These are phyloP conservation scores for Morinoia aosen DNA, from an alignment of 2,888 invertebrate genomes.

Conservation along the genomic window DNA sequence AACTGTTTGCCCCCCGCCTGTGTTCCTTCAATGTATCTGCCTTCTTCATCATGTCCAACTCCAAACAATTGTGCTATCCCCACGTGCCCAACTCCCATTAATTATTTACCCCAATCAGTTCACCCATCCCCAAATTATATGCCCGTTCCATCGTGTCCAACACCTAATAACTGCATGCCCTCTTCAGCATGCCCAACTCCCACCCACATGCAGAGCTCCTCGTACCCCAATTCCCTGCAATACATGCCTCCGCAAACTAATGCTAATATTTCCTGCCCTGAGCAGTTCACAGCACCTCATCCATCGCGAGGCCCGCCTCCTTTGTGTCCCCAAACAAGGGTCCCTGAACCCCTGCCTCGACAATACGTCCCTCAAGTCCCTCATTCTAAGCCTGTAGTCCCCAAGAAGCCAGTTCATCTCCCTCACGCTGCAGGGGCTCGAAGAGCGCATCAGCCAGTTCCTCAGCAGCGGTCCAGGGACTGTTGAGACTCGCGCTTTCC, in stretches of 20 bases:
- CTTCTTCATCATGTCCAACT: slow-evolving; percentile 41
- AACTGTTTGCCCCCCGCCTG: not conserved
- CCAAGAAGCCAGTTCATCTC: not conserved
- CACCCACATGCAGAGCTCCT: not conserved
- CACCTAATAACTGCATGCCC: not conserved
- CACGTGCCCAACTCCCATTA: slow-evolving; percentile 5
- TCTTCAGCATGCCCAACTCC: not conserved
- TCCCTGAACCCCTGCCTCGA: not conserved
- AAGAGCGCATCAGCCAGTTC: not conserved
- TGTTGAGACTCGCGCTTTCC: too few relatives aligned
- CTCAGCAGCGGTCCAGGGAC: not conserved
- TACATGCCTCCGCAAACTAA: not conserved
- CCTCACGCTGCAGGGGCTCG: not conserved
- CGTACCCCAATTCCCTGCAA: not conserved
- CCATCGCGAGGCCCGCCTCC: not conserved
- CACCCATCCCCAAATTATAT: not conserved
- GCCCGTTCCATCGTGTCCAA: not conserved
- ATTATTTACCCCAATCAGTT: not conserved
- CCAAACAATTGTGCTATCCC: not conserved
- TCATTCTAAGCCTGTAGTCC: slow-evolving; percentile 8
- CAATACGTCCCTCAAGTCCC: not conserved
- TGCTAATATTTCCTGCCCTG: not conserved
- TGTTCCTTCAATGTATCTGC: not conserved
- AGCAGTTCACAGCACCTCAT: not conserved
- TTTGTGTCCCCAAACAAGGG: not conserved